Evolutionary conservation across 2,113 vertebrate genomes (phyloP), one percentile per base, ranked within the genome.

Genomic region (Crotalus viridis): DNA sequence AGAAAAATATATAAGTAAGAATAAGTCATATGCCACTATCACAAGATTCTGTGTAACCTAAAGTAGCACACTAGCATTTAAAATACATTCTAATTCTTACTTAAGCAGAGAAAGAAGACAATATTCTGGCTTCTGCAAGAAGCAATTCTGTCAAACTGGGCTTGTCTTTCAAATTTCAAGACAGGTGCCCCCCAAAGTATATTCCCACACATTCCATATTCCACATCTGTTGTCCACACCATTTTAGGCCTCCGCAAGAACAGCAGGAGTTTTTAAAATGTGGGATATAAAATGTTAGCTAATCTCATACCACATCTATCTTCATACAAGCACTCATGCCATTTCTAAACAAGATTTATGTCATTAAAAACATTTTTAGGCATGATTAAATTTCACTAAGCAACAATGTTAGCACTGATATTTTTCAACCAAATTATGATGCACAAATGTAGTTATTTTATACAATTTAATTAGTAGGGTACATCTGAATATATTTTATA

Each of bases 131-230:
- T 89, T 74, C 57, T 4, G 1, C 17, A 89, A 91, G 26, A 0
- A 95, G 88, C 43, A 86, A 28, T 0, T 21, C 90, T 55, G 59
- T 74, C 92, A 95, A 92, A 92, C 86, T 0, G 2, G 88, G 52
- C 81, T 61, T 87, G 93, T 94, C 94, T 93, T 94, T 91, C 5
- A 26, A 22, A 0, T n/a, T 74, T 91, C 92, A 95, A 94, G 96
- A 97, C 97, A 97, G 97, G 97, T 97, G 97, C 94, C 93, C 92
- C 87, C 87, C 91, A 90, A 93, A 87, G 94, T 94, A 96, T 92
- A 96, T 96, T 96, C 94, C 95, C 95, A 96, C 91, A 94, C 89
- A 91, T 96, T 94, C 95, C 95, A 96, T 95, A 96, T 95, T 96
- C 93, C 95, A 96, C 94, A 95, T 96, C 95, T 96, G 95, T 96